A percentile compares a stretch with the other conserved stretches of the same genome.
phyloP scores from a whole-genome alignment of 2,888 invertebrate genomes.

The Heteromurus nitidus region DNA sequence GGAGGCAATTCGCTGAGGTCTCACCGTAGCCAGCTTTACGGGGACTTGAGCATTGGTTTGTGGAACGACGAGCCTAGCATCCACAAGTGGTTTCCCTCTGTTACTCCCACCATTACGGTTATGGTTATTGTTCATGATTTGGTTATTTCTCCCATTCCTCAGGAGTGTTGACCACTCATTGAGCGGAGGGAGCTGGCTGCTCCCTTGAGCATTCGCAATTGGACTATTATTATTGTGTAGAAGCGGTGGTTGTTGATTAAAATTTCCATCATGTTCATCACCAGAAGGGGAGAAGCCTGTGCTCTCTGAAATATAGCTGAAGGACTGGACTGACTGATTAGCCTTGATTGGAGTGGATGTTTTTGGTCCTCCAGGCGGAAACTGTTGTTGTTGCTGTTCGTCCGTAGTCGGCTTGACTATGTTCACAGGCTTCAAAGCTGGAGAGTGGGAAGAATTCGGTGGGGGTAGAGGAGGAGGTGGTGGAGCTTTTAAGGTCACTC shows the following conservation, averaged over 20 bases:
- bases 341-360: slow-evolving; percentile 72
- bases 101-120: slow-evolving; percentile 26
- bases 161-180: slow-evolving; percentile 50
- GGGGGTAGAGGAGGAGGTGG: slow-evolving; percentile 40
- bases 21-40: slow-evolving; percentile 72
- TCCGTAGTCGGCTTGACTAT: slow-evolving; percentile 72
- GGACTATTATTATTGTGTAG: neutral
- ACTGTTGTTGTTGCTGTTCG: slow-evolving; percentile 33
- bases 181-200: slow-evolving; percentile 47
- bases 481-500: slow-evolving; percentile 44
- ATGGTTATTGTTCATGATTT: slow-evolving; percentile 48
- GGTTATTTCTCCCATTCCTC: slow-evolving; percentile 38
- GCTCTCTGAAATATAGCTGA: slow-evolving; percentile 58
- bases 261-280: slow-evolving; percentile 40
- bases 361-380: slow-evolving; percentile 65
- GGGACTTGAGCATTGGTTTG: slow-evolving; percentile 10
- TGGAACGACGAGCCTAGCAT: slow-evolving; percentile 32
- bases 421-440: slow-evolving; percentile 69
- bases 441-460: slow-evolving; percentile 31
- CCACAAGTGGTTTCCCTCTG: slow-evolving; percentile 52
- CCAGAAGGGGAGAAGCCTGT: slow-evolving; percentile 43
- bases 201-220: too few relatives aligned
- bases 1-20: slow-evolving; percentile 72
- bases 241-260: slow-evolving; percentile 18
- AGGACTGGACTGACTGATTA: slow-evolving; percentile 65